Evolutionary conservation across 2,113 vertebrate genomes (phyloP).

Genomic region (Pygoscelis adeliae): DNA sequence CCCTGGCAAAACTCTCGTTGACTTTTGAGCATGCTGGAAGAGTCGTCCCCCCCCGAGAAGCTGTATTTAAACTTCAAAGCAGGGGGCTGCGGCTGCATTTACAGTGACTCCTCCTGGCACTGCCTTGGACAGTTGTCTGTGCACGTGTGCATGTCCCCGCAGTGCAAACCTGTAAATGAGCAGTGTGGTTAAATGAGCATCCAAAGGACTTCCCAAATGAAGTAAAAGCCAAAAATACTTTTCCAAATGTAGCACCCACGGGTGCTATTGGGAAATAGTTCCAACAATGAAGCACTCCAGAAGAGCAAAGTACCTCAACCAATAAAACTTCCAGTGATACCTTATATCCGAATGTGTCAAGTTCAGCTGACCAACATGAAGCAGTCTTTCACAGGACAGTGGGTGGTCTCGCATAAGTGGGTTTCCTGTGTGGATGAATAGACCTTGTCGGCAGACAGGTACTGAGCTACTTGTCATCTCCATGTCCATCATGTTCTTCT

Average conservation of each 20-base stretch:
- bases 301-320: neutral
- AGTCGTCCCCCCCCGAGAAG: neutral
- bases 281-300: neutral
- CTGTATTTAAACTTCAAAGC: neutral
- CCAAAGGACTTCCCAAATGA: neutral
- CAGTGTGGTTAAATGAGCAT: neutral
- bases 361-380: constrained; percentile 75
- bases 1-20: neutral
- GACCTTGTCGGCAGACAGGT: constrained; percentile 79
- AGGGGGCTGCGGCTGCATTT: neutral
- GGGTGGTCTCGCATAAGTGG: constrained; percentile 74
- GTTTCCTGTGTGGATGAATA: constrained; percentile 73
- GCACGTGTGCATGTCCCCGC: neutral
- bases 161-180: neutral
- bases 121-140: neutral
- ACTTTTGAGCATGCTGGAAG: neutral
- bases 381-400: constrained; percentile 76
- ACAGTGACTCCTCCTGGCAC: neutral
- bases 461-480: constrained; percentile 70
- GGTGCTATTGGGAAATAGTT: neutral
- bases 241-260: neutral
- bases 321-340: constrained; percentile 44
- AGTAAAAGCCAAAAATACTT: neutral
- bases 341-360: constrained; percentile 77
- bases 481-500: constrained; percentile 77